Conservation (phyloP, 2,113 vertebrate genomes). For the Pholis gunnellus region DNA sequence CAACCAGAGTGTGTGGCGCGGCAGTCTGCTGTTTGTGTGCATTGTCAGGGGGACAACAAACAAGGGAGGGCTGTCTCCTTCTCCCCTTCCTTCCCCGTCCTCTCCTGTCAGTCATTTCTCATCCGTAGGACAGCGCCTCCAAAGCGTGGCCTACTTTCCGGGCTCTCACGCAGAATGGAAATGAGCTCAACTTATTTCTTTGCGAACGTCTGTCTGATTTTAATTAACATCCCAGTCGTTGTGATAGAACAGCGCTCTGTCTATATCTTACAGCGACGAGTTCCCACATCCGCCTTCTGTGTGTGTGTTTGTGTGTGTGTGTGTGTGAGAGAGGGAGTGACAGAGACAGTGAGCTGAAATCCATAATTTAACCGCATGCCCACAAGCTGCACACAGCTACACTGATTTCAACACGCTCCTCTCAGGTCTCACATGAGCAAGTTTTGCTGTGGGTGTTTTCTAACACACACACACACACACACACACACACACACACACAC, state of each 20-base stretch:
- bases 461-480: constrained; percentile 13
- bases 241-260: constrained; percentile 73
- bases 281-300: constrained; percentile 59
- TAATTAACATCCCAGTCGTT: constrained; percentile 73
- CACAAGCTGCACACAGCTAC: constrained; percentile 71
- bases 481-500: constrained; percentile 6
- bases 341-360: constrained; percentile 72
- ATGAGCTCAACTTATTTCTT: constrained; percentile 71
- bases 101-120: constrained; percentile 69
- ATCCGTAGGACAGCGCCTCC: constrained; percentile 56
- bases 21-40: constrained; percentile 52
- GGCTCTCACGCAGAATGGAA: constrained; percentile 57
- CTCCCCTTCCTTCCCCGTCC: constrained; percentile 24
- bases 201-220: constrained; percentile 74
- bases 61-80: constrained; percentile 43
- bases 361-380: constrained; percentile 82
- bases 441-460: constrained; percentile 63
- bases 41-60: constrained; percentile 68
- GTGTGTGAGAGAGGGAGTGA: constrained; percentile 50
- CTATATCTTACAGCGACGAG: constrained; percentile 75
- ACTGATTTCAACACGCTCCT: constrained; percentile 68
- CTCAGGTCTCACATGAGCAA: constrained; percentile 64
- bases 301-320: constrained; percentile 53
- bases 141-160: constrained; percentile 78
- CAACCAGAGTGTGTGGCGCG: constrained; percentile 49